Percentiles rank a stretch among this genome's conserved stretches.
Conservation (phyloP, 1,140 invertebrate genomes). For the Hypothenemus hampei region DNA sequence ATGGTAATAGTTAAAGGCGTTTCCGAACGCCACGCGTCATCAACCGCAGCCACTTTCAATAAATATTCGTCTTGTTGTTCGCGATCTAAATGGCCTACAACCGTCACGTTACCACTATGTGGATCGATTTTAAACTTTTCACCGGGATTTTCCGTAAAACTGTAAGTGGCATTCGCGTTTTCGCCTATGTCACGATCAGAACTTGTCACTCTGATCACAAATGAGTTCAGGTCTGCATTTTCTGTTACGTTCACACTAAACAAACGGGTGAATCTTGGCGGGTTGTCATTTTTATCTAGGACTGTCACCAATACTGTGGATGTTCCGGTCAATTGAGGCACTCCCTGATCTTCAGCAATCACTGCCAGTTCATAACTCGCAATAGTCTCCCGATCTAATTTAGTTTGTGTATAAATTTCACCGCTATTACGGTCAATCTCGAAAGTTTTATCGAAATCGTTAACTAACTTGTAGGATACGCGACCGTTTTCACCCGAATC, state of each 20-base stretch:
- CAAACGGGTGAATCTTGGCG: slow-evolving; percentile 84
- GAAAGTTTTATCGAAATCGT: slow-evolving; percentile 74
- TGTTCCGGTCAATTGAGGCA: slow-evolving; percentile 73
- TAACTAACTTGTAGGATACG: slow-evolving; percentile 70
- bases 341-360: slow-evolving; percentile 49
- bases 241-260: slow-evolving; percentile 95
- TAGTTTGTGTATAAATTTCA: slow-evolving; percentile 80
- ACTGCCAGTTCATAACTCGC: slow-evolving; percentile 77
- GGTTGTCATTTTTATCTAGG: slow-evolving; percentile 92
- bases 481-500: slow-evolving; percentile 85
- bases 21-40: slow-evolving; percentile 84
- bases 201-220: slow-evolving; percentile 88
- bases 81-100: slow-evolving; percentile 73
- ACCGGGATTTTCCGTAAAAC: slow-evolving; percentile 82
- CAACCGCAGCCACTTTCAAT: slow-evolving; percentile 78
- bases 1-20: slow-evolving; percentile 88
- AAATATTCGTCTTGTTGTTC: slow-evolving; percentile 89
- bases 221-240: slow-evolving; percentile 86
- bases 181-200: slow-evolving; percentile 81
- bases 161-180: slow-evolving; percentile 86
- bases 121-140: slow-evolving; percentile 85
- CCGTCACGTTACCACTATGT: slow-evolving; percentile 85
- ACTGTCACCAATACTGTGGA: slow-evolving; percentile 81
- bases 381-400: slow-evolving; percentile 90
- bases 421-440: slow-evolving; percentile 74